phyloP scores from a whole-genome alignment of 2,113 vertebrate genomes.

The Neopipo cinnamomea region DNA sequence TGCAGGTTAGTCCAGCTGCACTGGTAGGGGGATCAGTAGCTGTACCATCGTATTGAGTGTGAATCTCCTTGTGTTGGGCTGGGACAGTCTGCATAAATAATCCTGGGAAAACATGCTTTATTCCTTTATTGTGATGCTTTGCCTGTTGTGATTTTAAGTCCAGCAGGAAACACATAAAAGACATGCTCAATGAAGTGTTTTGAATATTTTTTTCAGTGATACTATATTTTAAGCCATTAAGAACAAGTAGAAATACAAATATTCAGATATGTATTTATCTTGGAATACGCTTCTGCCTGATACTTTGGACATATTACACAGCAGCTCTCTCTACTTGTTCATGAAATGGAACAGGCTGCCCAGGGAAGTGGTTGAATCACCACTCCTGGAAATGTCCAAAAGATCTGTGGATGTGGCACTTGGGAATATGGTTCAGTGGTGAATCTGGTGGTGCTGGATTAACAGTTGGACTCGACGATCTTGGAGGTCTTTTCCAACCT shows the following conservation, averaged over 20 bases:
- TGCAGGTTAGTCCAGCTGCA: neutral
- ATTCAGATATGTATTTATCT: neutral
- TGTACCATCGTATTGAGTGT: neutral
- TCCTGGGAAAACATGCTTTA: neutral
- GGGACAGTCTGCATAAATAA: neutral
- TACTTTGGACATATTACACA: neutral
- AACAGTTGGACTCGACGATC: neutral
- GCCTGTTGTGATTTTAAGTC: neutral
- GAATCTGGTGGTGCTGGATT: neutral
- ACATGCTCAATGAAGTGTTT: neutral
- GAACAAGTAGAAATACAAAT: neutral
- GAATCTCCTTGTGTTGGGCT: neutral
- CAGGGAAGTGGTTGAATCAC: neutral
- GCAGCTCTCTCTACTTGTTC: neutral
- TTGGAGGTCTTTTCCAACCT: neutral
- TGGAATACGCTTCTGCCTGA: neutral
- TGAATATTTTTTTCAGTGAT: neutral
- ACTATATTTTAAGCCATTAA: neutral
- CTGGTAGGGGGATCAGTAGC: neutral
- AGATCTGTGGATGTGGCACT: neutral
- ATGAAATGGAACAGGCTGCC: neutral
- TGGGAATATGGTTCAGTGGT: neutral
- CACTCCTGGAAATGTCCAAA: neutral
- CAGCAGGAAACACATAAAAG: neutral
- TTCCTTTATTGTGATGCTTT: neutral